Evolutionary conservation across 2,113 vertebrate species (phyloP), one percentile per base, ranked within the genome.

Genomic region (Pseudorasbora parva): DNA sequence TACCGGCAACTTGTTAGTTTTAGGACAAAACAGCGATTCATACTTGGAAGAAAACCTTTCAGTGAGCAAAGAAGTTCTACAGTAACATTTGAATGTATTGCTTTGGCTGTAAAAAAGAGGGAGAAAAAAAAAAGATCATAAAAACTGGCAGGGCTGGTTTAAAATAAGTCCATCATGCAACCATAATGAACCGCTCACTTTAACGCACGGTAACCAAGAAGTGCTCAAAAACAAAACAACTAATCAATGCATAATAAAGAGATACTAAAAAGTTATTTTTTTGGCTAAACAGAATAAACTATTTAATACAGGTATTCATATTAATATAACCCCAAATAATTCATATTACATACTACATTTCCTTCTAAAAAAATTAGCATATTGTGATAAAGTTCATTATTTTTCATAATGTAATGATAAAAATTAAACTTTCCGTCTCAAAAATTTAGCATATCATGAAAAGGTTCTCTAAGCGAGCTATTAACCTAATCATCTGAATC

Each of bases 21-120:
- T 30, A 57, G 51, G 9, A 33, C 51, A 76, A 76, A 72, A 72
- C 41, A 72, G 43, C n/a, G 37, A 47, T 72, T 23, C 41, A 23
- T 72, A 7, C 68, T 23, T 8, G 6, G 19, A 43, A 68, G 30
- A 37, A 1, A 8, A 37, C 30, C 64, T 69, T 69, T 43, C 19
- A 37, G 27, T 19, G 37, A 71, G 21, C 33, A 21, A 71, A 72
- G 68, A 8, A 45, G 21, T 71, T 45, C 21, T 45, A 8, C 68
- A 71, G 12, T 71, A 45, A 71, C 3, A 45, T 41, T 1, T 45
- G 5, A 7, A 71, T 23, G n/a, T 2, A 68, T 5, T 33, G 25
- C 11, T 60, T 21, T 33, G 30, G 8, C 8, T 66, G 27, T 66
- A 5, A 17, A 6, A 51, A 0, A 66, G 62, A 19, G 7, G n/a